Base-by-base conservation (phyloP, 1,140 invertebrate species). In the Calephelis nemesis region DNA sequence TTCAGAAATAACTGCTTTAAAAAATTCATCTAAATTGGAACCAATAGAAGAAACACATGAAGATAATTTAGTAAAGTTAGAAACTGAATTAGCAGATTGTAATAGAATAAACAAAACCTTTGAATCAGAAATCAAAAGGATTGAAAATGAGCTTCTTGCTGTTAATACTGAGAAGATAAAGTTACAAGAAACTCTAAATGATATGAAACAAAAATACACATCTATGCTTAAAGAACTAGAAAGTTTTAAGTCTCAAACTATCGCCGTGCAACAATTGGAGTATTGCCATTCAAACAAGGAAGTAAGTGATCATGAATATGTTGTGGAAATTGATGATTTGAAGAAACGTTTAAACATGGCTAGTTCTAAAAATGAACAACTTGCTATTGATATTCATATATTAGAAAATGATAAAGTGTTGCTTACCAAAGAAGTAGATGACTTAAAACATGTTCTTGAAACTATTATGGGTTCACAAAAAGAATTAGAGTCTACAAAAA, bases 11-110 rank as follows among this genome's bases (percentile, higher is more conserved):
- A 92, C 94, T 13, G 90, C 92, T 30, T 89, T 93, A 67, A 94
- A 94, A 82, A 93, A 93, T 75, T 92, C 93, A 9, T 91, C 91
- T 42, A 94, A 94, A 72, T 82, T 95, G 63, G 93, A 95, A 77
- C 94, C 94, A 9, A 95, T 95, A 63, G 93, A 93, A 58, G 94
- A 95, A 85, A 93, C 94, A 4, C 94, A 95, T 77, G 94, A 95
- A 88, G 94, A 95, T 71, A 94, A 93, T 74, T 81, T 94, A 48
- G 82, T 92, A 0, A 91, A 93, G 70, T 79, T 95, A 73, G 94
- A 95, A 82, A 87, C 88, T 0, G 94, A 94, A 84, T 75, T 95
- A 58, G 94, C 94, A 48, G 93, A 93, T 73, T 91, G 84, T 48
- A 92, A 81, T 67, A 90, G 83, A 70, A 83, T 91, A 5, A 93